Conservation (phyloP, 2,797 vertebrate genomes). For the Hemitrygon akajei region DNA sequence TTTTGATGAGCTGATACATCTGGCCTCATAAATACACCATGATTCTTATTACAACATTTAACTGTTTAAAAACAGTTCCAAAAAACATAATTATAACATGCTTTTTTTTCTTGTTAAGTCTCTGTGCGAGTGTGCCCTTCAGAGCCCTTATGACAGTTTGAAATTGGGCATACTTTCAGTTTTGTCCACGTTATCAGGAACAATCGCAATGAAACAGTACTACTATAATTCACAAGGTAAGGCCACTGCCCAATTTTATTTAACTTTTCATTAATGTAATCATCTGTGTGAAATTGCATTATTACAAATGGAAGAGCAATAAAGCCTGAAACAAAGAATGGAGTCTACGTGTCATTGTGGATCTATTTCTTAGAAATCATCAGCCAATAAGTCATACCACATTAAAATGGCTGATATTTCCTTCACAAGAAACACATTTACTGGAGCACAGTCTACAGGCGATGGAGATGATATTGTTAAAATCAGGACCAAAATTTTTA, state of each 20-base stretch:
- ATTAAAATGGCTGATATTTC: background rate
- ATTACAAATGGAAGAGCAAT: too few relatives aligned
- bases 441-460: background rate
- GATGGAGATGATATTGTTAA: background rate
- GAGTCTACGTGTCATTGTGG: too few relatives aligned
- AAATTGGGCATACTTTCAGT: conserved; percentile 90
- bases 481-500: too few relatives aligned
- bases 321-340: too few relatives aligned
- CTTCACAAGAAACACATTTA: background rate
- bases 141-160: conserved; percentile 81
- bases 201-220: conserved; percentile 91
- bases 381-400: background rate
- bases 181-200: conserved; percentile 80
- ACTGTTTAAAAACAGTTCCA: background rate
- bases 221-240: conserved; percentile 73
- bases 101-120: conserved; percentile 57
- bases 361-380: too few relatives aligned
- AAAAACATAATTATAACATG: background rate
- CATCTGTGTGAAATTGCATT: background rate
- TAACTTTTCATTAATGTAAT: background rate
- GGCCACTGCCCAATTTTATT: conserved; percentile 29
- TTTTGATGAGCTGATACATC: background rate
- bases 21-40: background rate
- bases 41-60: background rate
- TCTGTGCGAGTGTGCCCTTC: conserved; percentile 88